Evolutionary conservation across 2,797 vertebrate species (phyloP).

Genomic region (Lithobates pipiens): DNA sequence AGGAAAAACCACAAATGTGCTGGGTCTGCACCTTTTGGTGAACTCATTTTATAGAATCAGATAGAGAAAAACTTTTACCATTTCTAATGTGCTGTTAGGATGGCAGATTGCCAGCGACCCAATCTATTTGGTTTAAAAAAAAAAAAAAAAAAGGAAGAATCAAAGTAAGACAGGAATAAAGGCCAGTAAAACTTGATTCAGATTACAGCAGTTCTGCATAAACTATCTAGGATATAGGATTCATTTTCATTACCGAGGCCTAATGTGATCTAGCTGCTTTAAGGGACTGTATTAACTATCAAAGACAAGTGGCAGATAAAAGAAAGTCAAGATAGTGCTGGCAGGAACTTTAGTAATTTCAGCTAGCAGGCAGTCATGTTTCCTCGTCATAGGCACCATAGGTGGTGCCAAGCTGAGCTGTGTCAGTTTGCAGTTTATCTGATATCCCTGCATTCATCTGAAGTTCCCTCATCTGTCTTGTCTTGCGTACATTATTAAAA

Average conservation of each 20-base stretch:
- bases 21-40: conserved; percentile 85
- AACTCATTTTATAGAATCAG: conserved; percentile 87
- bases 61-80: conserved; percentile 83
- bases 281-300: conserved; percentile 75
- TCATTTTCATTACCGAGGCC: conserved; percentile 77
- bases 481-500: not conserved
- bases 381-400: conserved; percentile 56
- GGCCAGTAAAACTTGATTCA: conserved; percentile 74
- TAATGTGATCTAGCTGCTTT: conserved; percentile 75
- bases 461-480: conserved; percentile 7
- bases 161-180: conserved; percentile 68
- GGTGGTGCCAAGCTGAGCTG: conserved; percentile 62
- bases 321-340: conserved; percentile 65
- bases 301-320: conserved; percentile 76
- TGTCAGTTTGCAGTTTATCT: conserved; percentile 63
- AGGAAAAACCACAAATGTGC: conserved; percentile 87
- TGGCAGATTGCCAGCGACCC: conserved; percentile 79
- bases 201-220: conserved; percentile 82
- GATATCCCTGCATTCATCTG: conserved; percentile 65
- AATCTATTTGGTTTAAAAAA: conserved; percentile 72
- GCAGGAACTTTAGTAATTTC: conserved; percentile 68
- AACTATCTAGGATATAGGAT: conserved; percentile 79
- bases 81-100: conserved; percentile 84
- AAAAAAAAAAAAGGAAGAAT: conserved; percentile 61
- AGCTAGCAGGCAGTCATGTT: conserved; percentile 55